Evolutionary conservation across 2,888 invertebrate species (phyloP), one percentile per base, ranked within the genome.

Genomic region (Mystacides longicornis): DNA sequence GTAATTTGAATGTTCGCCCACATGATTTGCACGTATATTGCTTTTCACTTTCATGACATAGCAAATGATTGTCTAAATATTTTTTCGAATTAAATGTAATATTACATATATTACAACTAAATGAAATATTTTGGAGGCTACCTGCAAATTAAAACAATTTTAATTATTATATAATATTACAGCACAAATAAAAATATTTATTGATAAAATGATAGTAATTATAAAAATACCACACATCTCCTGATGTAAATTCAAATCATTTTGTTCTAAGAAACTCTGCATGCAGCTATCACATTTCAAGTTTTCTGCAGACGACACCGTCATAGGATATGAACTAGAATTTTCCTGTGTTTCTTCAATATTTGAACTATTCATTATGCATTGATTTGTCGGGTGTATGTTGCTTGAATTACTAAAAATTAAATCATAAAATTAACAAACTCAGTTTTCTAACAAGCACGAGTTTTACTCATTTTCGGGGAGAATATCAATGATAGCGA

Each of bases 61-160:
- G 70, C 66, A 74, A 68, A 58, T 78, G 77, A 63, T 73, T 73
- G 59, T 70, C 71, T 16, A 73, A 64, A 54, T 74, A 72, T 31
- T 69, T 67, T 63, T 74, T 73, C 52, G 72, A 69, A 37, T 72
- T 71, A 55, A 77, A 78, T 48, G 65, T 62, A 54, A 69, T 68
- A 1, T 65, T 64, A 33, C 73, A 73, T 3, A 67, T 67, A 1
- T 64, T 59, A 52, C 73, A 73, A 0, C 63, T 62, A 5, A 67
- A 64, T 58, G 67, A 69, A 3, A 27, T n/a, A 5, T 18, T 43
- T 18, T 5, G 7, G 16, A 14, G 7, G 4, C 18, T 43, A 5
- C 16, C 43, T 43, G 4, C 14, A 11, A 43, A 43, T 11, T 14
- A 16, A 43, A 43, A 43, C 18, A 43, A 43, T 16, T 5, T 43